A percentile compares a stretch with the other conserved stretches of the same genome.
Conservation (phyloP, 2,113 vertebrate genomes). For the Otis tarda region DNA sequence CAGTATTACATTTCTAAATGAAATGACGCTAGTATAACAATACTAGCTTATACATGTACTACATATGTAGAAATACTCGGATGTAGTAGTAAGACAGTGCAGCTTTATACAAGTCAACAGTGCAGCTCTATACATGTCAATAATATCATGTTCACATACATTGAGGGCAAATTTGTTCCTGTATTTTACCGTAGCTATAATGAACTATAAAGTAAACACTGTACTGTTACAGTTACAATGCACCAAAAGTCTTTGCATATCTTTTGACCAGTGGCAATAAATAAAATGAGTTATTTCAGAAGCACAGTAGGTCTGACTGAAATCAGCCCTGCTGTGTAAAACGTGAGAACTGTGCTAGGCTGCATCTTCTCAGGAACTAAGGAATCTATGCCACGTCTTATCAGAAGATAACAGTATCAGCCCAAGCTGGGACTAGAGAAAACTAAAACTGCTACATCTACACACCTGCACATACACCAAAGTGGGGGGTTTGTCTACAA, state of each 20-base stretch:
- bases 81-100: background rate
- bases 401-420: background rate
- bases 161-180: background rate
- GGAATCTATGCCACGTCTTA: background rate
- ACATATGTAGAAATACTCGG: background rate
- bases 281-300: background rate
- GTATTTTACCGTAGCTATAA: background rate
- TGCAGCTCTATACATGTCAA: background rate
- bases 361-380: background rate
- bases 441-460: background rate
- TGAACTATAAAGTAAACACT: background rate
- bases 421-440: background rate
- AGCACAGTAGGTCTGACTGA: background rate
- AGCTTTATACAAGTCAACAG: background rate
- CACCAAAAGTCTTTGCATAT: background rate
- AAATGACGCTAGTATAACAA: background rate
- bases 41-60: background rate
- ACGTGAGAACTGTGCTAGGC: accelerated
- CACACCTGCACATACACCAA: background rate
- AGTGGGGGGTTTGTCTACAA: accelerated
- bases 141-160: background rate
- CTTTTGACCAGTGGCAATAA: background rate
- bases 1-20: background rate
- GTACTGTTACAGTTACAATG: background rate
- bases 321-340: background rate